Conservation (phyloP, 2,113 vertebrate species). For the Axis porcinus region DNA sequence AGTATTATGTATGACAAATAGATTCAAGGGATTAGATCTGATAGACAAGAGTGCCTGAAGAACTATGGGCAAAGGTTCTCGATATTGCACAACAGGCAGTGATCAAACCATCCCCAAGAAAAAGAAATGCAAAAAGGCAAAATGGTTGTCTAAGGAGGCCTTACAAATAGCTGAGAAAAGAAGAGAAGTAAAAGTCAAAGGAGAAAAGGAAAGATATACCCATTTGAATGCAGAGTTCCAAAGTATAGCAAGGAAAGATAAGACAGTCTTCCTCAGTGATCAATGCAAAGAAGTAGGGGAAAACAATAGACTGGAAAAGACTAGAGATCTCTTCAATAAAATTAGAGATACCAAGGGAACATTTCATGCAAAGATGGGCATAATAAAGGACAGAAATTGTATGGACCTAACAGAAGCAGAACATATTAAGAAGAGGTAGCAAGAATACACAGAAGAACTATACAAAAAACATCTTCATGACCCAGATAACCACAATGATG, state of each 20-base stretch:
- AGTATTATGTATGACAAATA: neutral
- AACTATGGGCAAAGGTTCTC: neutral
- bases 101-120: neutral
- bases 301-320: neutral
- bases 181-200: neutral
- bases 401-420: neutral
- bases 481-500: neutral
- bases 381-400: neutral
- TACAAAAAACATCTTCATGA: neutral
- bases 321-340: neutral
- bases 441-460: neutral
- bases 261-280: neutral
- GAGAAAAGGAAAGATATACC: neutral
- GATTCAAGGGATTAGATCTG: neutral
- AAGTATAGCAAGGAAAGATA: neutral
- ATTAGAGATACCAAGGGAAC: neutral
- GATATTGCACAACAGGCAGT: neutral
- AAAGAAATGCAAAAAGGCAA: neutral
- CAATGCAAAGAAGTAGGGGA: neutral
- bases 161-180: neutral
- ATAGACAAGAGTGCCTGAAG: neutral
- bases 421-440: neutral
- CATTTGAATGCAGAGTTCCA: neutral
- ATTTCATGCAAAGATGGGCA: neutral
- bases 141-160: neutral